Percentiles rank a stretch among this genome's conserved stretches.
Evolutionary conservation across 2,797 vertebrate species (phyloP).

Genomic region (Zalophus californianus): DNA sequence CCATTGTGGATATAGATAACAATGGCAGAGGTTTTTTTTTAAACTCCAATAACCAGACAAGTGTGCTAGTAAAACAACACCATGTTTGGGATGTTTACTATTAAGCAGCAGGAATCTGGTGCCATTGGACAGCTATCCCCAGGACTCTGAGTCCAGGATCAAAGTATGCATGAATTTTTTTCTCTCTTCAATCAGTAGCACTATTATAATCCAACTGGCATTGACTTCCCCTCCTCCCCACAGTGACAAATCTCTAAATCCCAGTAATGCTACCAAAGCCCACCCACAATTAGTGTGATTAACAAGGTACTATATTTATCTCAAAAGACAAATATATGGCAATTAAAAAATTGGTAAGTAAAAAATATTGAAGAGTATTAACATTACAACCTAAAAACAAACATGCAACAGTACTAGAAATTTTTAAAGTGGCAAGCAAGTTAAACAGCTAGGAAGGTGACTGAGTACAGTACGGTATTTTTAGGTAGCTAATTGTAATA

Average conservation of each 20-base stretch:
- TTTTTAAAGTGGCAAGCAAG: constrained; percentile 63
- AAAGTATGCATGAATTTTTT: neutral
- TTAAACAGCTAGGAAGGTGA: constrained; percentile 58
- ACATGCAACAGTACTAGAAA: neutral
- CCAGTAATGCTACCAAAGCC: neutral
- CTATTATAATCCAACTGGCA: constrained; percentile 2
- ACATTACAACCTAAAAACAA: constrained; percentile 48
- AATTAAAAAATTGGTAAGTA: constrained; percentile 63
- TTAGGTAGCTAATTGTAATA: constrained; percentile 74
- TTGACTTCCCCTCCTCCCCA: neutral
- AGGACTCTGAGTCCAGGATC: neutral
- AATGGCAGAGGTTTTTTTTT: neutral
- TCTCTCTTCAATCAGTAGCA: neutral
- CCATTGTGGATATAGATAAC: neutral
- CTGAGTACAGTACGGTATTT: neutral
- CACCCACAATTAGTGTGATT: neutral
- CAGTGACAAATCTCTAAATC: constrained; percentile 47
- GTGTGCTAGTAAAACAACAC: neutral
- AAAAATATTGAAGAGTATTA: constrained; percentile 35
- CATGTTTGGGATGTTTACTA: neutral
- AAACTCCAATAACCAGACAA: neutral
- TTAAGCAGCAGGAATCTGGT: neutral
- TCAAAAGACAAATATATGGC: constrained; percentile 51
- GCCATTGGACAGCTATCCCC: neutral
- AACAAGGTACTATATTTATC: neutral